Conservation (phyloP, 2,113 vertebrate genomes). For the Gyps fulvus region DNA sequence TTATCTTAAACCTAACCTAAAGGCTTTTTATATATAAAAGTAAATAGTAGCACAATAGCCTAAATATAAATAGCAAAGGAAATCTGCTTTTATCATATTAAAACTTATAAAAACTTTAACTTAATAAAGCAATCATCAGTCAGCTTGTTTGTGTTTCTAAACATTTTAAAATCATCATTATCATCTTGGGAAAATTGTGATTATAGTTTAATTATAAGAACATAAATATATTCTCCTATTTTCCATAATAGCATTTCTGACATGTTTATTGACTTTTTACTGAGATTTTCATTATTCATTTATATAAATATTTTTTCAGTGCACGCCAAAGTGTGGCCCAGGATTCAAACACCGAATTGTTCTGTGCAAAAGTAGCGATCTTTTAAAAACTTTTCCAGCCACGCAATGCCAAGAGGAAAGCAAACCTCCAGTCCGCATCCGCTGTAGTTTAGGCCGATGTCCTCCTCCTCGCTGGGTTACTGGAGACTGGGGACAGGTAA, state of each 20-base stretch:
- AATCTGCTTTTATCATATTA: not conserved
- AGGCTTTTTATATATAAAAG: not conserved
- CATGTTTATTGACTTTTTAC: not conserved
- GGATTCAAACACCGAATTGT: slow-evolving; percentile 93
- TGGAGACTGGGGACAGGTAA: slow-evolving; percentile 94
- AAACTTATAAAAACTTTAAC: not conserved
- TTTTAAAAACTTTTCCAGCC: slow-evolving; percentile 87
- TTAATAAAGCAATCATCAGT: not conserved
- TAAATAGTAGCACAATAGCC: not conserved
- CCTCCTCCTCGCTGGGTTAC: slow-evolving; percentile 91
- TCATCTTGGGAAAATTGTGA: not conserved
- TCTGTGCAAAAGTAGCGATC: slow-evolving; percentile 90
- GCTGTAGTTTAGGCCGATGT: slow-evolving; percentile 88
- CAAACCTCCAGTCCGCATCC: slow-evolving; percentile 88
- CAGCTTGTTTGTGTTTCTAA: not conserved
- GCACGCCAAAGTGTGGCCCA: slow-evolving; percentile 89
- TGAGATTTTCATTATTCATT: not conserved
- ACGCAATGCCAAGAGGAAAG: slow-evolving; percentile 82
- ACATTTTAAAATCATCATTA: not conserved
- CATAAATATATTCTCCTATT: not conserved
- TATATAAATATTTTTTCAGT: slow-evolving; percentile 66
- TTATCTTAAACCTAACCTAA: not conserved
- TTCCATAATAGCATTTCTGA: not conserved
- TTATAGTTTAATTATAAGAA: not conserved
- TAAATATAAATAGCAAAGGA: not conserved